Evolutionary conservation across 2,888 invertebrate genomes (phyloP), one percentile per base, ranked within the genome.

Genomic region (Caenorhabditis plicata): DNA sequence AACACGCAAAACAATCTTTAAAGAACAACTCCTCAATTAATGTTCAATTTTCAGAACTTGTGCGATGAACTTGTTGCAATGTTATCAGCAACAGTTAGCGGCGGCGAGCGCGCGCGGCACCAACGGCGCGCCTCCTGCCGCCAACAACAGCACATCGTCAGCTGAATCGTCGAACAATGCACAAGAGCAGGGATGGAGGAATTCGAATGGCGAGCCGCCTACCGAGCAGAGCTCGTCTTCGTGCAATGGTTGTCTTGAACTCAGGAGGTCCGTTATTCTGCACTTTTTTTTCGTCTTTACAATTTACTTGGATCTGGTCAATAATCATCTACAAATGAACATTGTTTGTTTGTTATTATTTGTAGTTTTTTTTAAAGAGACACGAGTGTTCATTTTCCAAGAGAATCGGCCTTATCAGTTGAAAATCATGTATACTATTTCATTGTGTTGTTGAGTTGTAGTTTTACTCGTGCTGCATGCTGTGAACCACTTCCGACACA

Each of bases 1-100:
- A 7, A 20, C 15, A 19, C 20, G 33, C 33, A 7, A 33, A 33
- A 33, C 33, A 33, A 33, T 27, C 13, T 13, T 27, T 27, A 13
- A 9, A 7, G 13, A 27, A 27, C n/a, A n/a, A n/a, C 13, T 13
- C 8, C 7, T 27, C 29, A 27, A 27, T 13, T 13, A 29, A 36
- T 36, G 13, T 25, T 19, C 13, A 11, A 17, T 49, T 55, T 55
- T 49, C 55, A 55, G 55, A 25, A 48, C 55, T 40, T 43, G 42
- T 43, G 57, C 57, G 40, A 57, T 57, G 57, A 57, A 52, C 40
- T 44, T 52, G 44, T 45, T 52, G 19, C 58, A 52, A 40, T 43
- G 36, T 48, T 58, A 51, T 52, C 52, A 48, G 4, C 35, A 43
- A 39, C n/a, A n/a, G n/a, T n/a, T n/a, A n/a, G n/a, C n/a, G n/a